Conservation (phyloP, 2,797 vertebrate species). For the Momotus momota region DNA sequence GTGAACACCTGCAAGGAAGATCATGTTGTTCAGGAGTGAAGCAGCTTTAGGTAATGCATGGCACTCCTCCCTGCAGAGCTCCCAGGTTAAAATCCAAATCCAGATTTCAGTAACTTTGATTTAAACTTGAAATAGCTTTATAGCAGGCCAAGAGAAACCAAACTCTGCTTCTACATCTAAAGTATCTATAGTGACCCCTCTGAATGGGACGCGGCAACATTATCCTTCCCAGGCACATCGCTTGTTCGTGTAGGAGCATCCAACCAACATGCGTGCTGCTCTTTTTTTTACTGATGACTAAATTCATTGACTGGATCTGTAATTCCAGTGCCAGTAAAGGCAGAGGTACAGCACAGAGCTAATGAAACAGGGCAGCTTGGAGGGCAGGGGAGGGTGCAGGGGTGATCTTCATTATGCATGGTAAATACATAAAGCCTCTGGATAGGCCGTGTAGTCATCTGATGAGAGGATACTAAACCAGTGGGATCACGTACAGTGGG, state of each 20-base stretch:
- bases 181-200: neutral
- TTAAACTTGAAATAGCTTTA: neutral
- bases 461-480: neutral
- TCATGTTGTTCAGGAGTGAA: neutral
- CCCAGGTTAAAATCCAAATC: neutral
- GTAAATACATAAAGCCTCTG: neutral
- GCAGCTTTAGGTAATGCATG: neutral
- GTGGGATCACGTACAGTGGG: neutral
- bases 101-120: neutral
- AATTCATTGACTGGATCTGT: neutral
- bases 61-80: neutral
- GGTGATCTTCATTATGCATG: neutral
- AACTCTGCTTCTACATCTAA: neutral
- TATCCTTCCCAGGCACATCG: neutral
- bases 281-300: neutral
- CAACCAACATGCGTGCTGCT: fast-evolving
- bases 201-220: neutral
- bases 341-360: neutral
- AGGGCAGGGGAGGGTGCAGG: neutral
- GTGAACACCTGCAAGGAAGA: neutral
- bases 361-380: neutral
- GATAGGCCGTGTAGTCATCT: neutral
- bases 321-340: neutral
- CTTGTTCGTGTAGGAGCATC: neutral
- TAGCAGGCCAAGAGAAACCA: neutral